Evolutionary conservation across 2,888 invertebrate species (phyloP), one percentile per base, ranked within the genome.

Genomic region (Odontomyia ornata): DNA sequence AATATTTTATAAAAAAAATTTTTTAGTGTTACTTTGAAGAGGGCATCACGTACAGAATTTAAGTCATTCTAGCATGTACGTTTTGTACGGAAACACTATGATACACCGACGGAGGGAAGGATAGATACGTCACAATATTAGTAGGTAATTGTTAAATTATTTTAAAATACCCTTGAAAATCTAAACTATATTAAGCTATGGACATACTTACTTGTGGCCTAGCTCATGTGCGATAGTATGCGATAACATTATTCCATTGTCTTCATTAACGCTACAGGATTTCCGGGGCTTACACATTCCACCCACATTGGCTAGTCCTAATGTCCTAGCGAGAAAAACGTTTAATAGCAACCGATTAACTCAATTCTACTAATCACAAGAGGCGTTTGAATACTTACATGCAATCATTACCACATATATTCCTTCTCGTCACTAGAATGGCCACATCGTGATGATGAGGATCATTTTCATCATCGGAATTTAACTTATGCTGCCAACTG

Each of bases 171-270:
- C n/a, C n/a, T n/a, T n/a, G n/a, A n/a, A n/a, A n/a, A n/a, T n/a
- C n/a, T n/a, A n/a, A n/a, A n/a, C n/a, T n/a, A n/a, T n/a, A n/a
- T n/a, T n/a, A n/a, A n/a, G n/a, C n/a, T n/a, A n/a, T n/a, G n/a
- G n/a, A n/a, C n/a, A n/a, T n/a, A 90, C 93, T 90, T 88, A 96
- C 96, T 95, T 95, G 88, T 96, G 96, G 78, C 96, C 96, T 84
- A 96, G 88, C 88, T 97, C 96, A 85, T 97, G 96, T 5, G 96
- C 93, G 83, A 96, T 92, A 80, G 96, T 96, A 88, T 95, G 93
- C 28, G 96, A 95, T 77, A 96, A 89, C 84, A 94, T 92, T 80
- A 96, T 93, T 80, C 96, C 96, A 84, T 93, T 94, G 88, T 96
- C 96, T 86, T 96, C 95, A 85, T 95, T 96, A 83, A 97, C 94